Evolutionary conservation across 2,113 vertebrate species (phyloP).

Genomic region (Todiramphus saurophagus): DNA sequence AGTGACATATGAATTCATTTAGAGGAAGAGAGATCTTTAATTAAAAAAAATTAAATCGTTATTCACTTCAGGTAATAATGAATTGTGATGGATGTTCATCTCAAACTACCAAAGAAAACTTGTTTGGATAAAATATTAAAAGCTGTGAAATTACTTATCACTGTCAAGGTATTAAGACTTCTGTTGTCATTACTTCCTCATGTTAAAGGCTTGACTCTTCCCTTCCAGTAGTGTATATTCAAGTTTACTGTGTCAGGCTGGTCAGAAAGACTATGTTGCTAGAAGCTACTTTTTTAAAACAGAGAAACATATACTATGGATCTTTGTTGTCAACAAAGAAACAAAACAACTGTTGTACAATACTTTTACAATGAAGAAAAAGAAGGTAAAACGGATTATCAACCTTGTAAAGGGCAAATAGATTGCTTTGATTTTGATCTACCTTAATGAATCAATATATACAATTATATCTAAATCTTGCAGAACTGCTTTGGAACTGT

Average conservation of each 20-base stretch:
- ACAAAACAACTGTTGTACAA: not conserved
- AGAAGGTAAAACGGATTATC: not conserved
- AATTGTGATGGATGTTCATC: not conserved
- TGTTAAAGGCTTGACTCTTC: not conserved
- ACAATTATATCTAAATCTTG: not conserved
- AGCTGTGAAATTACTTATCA: slow-evolving; percentile 23
- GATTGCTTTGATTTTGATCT: not conserved
- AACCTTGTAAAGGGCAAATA: not conserved
- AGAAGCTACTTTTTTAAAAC: not conserved
- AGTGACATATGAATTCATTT: not conserved
- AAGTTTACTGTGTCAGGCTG: not conserved
- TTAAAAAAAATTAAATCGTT: not conserved
- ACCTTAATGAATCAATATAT: not conserved
- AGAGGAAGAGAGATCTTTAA: not conserved
- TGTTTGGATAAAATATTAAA: slow-evolving; percentile 20
- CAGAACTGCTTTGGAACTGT: not conserved
- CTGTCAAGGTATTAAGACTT: not conserved
- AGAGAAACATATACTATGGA: not conserved
- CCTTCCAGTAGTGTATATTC: not conserved
- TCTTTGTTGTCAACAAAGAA: not conserved
- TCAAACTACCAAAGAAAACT: not conserved
- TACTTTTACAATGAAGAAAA: not conserved
- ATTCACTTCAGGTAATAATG: not conserved
- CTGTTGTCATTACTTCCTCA: not conserved
- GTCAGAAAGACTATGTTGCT: not conserved